A percentile compares a stretch with the other conserved stretches of the same genome.
Evolutionary conservation across 1,140 invertebrate genomes (phyloP).

Genomic region (Nylanderia fulva): DNA sequence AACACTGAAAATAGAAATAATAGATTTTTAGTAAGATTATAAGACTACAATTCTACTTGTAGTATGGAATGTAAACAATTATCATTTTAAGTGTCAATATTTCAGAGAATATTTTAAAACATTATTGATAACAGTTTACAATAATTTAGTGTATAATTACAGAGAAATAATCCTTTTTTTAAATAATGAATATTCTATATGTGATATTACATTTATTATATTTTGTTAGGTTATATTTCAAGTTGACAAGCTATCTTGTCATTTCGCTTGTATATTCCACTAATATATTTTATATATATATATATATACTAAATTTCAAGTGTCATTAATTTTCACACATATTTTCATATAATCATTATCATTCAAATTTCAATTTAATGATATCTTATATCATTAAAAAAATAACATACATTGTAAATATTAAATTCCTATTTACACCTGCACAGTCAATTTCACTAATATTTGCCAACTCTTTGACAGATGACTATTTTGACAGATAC

Average conservation of each 20-base stretch:
- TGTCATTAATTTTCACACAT: not conserved
- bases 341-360: no score
- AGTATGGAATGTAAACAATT: not conserved
- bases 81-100: not conserved
- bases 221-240: conserved; percentile 19
- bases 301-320: no score
- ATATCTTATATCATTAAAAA: not conserved
- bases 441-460: no score
- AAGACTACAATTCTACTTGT: not conserved
- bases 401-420: not conserved
- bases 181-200: not conserved
- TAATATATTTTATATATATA: no score
- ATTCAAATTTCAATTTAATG: no score
- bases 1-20: conserved; percentile 24
- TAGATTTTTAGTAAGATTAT: not conserved
- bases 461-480: no score
- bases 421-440: no score
- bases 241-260: not conserved
- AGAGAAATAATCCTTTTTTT: not conserved
- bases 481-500: not conserved
- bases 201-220: no score
- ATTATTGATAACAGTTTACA: not conserved
- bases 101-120: not conserved
- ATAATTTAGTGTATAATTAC: not conserved
- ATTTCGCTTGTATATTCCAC: no score